Conservation (phyloP, 2,797 vertebrate species). For the Okamejei kenojei region DNA sequence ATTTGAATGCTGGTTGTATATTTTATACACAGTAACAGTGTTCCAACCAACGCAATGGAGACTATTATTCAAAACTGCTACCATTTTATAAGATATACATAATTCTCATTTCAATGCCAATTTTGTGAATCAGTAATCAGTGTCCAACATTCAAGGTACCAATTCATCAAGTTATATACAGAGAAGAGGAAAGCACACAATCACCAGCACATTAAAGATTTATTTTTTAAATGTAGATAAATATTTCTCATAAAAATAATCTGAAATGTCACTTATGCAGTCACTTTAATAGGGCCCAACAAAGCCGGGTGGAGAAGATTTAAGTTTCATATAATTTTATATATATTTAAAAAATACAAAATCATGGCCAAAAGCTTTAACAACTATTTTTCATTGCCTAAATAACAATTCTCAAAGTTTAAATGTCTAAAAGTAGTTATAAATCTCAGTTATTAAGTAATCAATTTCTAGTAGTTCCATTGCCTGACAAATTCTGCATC, state of each 20-base stretch:
- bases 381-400: neutral
- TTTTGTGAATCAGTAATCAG: neutral
- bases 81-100: neutral
- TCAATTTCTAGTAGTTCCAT: neutral
- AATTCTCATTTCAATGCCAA: neutral
- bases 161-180: neutral
- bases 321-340: neutral
- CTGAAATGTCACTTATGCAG: neutral
- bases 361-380: neutral
- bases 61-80: neutral
- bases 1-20: neutral
- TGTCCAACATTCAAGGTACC: neutral
- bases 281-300: neutral
- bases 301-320: neutral
- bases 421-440: neutral
- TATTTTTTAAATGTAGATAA: neutral
- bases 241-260: neutral
- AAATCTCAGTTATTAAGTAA: neutral
- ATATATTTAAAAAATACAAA: neutral
- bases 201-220: neutral
- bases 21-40: neutral
- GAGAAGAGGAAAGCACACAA: neutral
- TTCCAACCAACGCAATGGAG: neutral
- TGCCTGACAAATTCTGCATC: neutral
- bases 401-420: neutral